Evolutionary conservation across 2,113 vertebrate species (phyloP).

Genomic region (Calypte anna): DNA sequence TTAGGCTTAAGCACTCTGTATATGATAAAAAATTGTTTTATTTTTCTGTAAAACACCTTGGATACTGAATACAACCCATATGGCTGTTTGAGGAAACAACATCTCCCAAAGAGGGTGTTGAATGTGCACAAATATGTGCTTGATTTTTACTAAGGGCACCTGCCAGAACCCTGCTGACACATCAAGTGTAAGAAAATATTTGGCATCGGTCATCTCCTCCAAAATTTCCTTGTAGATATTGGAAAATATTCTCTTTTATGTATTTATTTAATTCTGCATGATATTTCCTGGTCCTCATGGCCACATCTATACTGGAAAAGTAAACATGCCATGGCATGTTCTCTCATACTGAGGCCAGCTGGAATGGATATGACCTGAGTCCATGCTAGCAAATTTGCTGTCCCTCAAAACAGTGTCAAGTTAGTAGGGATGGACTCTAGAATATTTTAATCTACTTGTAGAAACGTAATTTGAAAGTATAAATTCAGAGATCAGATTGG

Average conservation of each 20-base stretch:
- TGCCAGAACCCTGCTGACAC: slow-evolving; percentile 64
- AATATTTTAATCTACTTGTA: not conserved
- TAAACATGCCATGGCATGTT: not conserved
- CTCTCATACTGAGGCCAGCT: not conserved
- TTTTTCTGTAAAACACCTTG: slow-evolving; percentile 65
- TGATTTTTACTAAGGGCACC: slow-evolving; percentile 59
- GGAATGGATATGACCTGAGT: not conserved
- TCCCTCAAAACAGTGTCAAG: not conserved
- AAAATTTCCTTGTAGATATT: slow-evolving; percentile 53
- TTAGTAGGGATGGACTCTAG: not conserved
- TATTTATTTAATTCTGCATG: slow-evolving; percentile 38
- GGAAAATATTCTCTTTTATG: slow-evolving; percentile 49
- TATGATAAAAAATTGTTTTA: slow-evolving; percentile 63
- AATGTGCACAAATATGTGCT: slow-evolving; percentile 64
- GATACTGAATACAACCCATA: slow-evolving; percentile 61
- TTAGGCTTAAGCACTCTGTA: slow-evolving; percentile 28
- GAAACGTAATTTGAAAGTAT: not conserved
- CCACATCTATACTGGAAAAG: slow-evolving; percentile 29
- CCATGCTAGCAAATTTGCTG: not conserved
- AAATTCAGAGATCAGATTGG: not conserved
- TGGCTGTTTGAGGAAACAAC: slow-evolving; percentile 52
- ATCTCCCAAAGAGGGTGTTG: slow-evolving; percentile 69
- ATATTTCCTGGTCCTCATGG: slow-evolving; percentile 29
- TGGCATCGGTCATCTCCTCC: slow-evolving; percentile 45
- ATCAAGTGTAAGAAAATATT: slow-evolving; percentile 57